Base-by-base conservation (phyloP, 1,140 invertebrate species). In the Cyclina sinensis region DNA sequence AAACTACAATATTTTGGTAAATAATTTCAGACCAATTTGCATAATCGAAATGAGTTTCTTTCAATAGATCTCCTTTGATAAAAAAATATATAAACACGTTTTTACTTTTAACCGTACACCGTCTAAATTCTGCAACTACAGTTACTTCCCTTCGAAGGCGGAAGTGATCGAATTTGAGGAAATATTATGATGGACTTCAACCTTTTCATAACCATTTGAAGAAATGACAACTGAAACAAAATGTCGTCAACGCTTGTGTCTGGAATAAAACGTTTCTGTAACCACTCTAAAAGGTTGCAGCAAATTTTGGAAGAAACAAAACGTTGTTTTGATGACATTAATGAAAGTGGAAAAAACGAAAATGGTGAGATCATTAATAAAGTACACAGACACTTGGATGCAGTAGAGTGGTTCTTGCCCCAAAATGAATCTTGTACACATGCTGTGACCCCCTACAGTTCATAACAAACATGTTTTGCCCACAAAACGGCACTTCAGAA, bases 291-390 rank as follows among this genome's bases (percentile, higher is more conserved):
- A 62, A 79, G 91, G 21, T 73, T 91, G 16, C 76, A 90, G 32
- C 39, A 62, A 14, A 92, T 92, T 76, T 82, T 92, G 65, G 86
- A 86, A 51, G 91, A 92, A 21, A 92, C 91, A 11, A 92, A 90
- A 82, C 27, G 91, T 32, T 91, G 90, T 79, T 91, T 91, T 91
- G 89, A 92, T 70, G 90, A 92, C 51, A 92, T 92, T 32, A 91
- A 91, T 54, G 90, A 91, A 78, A 65, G 81, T 70, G 89, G 90
- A 24, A 81, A 86, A 70, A 73, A 73, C 21, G 91, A 92, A 88
- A 85, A 87, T 88, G 91, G 91, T 92, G 68, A 89, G 86, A 73
- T 11, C 9, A 62, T 27, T 57, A n/a, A n/a, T n/a, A n/a, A n/a
- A n/a, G n/a, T n/a, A n/a, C n/a, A n/a, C n/a, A n/a, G n/a, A n/a